Percentiles rank a stretch among this genome's conserved stretches.
Evolutionary conservation across 2,888 invertebrate species (phyloP).

Genomic region (Muschampia plurimacula): DNA sequence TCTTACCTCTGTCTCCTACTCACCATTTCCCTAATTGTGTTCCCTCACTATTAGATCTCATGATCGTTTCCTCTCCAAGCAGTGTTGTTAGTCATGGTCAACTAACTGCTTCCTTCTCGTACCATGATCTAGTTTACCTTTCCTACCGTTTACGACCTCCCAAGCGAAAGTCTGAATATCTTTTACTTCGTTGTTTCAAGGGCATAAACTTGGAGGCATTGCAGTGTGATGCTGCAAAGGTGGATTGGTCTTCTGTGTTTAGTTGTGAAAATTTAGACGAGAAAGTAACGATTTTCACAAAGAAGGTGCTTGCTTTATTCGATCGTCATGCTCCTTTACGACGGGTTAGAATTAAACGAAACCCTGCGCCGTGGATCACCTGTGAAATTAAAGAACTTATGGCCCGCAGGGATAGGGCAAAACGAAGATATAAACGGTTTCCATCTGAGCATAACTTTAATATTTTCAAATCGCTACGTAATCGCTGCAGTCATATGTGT

Average conservation of each 20-base stretch:
- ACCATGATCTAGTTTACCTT: no score
- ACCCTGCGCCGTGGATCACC: conserved; percentile 8
- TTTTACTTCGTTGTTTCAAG: conserved; percentile 13
- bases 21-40: no score
- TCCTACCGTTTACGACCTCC: not conserved
- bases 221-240: not conserved
- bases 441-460: not conserved
- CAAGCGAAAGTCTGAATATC: conserved; percentile 1
- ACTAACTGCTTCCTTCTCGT: no score
- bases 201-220: not conserved
- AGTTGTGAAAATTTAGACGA: not conserved
- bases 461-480: not conserved
- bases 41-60: no score
- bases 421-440: not conserved
- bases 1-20: not conserved
- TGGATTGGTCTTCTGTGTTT: not conserved
- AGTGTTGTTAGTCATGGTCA: no score
- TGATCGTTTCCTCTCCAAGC: no score
- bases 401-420: conserved; percentile 9
- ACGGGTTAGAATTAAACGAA: not conserved
- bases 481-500: no score
- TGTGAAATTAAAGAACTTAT: not conserved
- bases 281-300: not conserved
- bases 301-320: not conserved
- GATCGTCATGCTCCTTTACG: conserved; percentile 6